Percentiles rank a stretch among this genome's conserved stretches.
These are phyloP conservation scores for Cochlearius cochlearius DNA, from an alignment of 2,113 vertebrate genomes.

Conservation along the genomic window DNA sequence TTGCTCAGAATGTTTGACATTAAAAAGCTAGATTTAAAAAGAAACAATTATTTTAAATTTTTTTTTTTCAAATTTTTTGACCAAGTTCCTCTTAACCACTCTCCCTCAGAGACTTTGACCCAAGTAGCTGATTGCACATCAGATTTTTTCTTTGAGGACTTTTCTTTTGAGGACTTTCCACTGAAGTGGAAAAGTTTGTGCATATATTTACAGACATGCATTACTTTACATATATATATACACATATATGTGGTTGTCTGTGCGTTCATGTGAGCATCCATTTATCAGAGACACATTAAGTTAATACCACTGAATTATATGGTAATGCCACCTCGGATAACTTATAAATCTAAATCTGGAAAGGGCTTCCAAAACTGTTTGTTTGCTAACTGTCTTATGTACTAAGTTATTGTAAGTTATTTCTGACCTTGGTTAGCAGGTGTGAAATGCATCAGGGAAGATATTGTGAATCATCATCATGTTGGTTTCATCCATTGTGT, in stretches of 20 bases:
- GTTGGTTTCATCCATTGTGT: not conserved
- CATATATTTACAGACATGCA: rapidly evolving
- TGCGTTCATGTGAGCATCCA: not conserved
- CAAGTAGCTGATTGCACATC: not conserved
- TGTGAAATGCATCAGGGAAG: not conserved
- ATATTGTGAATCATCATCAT: not conserved
- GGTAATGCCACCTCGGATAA: not conserved
- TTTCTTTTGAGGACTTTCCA: not conserved
- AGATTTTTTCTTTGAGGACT: not conserved
- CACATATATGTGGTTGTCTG: rapidly evolving
- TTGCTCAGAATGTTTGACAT: not conserved
- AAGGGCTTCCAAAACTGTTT: not conserved
- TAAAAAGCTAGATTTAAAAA: not conserved
- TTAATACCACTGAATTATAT: not conserved
- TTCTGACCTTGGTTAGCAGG: not conserved
- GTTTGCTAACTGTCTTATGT: not conserved
- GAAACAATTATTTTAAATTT: rapidly evolving
- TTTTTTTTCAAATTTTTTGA: not conserved
- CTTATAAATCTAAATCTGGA: not conserved
- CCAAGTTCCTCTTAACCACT: not conserved
- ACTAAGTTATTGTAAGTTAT: not conserved
- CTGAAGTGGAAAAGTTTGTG: not conserved
- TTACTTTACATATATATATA: not conserved
- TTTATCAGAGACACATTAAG: not conserved
- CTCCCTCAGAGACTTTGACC: not conserved